Evolutionary conservation across 2,888 invertebrate species (phyloP), one percentile per base, ranked within the genome.

Genomic region (Gandaritis pyraliata): DNA sequence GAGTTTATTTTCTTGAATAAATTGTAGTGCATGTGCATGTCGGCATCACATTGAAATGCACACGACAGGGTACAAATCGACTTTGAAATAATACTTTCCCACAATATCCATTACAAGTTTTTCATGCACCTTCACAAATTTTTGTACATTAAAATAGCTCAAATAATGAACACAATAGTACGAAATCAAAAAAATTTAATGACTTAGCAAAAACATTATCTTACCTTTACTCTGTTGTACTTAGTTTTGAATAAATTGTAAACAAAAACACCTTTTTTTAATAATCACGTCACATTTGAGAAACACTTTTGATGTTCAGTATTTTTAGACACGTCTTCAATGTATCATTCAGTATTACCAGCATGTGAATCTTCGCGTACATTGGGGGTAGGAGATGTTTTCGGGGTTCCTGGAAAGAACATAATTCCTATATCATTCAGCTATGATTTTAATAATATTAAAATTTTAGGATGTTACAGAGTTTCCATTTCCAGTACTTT

Each of bases 361-460:
- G 77, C 76, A 97, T 90, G 78, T 95, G 94, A 46, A 97, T 93
- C 70, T 96, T 93, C 13, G 96, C 95, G 81, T 94, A 94, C 76
- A 96, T 88, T 5, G 93, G 86, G 5, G 95, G 94, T 72, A 95
- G 86, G 66, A 96, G 87, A 78, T 96, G 95, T 50, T 89, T 85
- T 72, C 95, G 92, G 38, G 94, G 93, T 74, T 95, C 95, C 95
- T 96, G 88, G 52, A 94, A 88, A 79, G 72, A 70, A 66, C 66
- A 70, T 60, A 49, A 48, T 36, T 43, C 53, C 41, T 59, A 53
- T 48, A 43, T 13, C 29, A 51, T 29, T 50, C 36, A 4, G 36
- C 12, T 12, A 41, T 12, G 13, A 5, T 39, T 13, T 39, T 41
- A 15, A 8, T 8, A 13, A 6, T 7, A 39, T 1, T 2, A 3